Evolutionary conservation across 2,113 vertebrate species (phyloP), one percentile per base, ranked within the genome.

Genomic region (Eublepharis macularius): DNA sequence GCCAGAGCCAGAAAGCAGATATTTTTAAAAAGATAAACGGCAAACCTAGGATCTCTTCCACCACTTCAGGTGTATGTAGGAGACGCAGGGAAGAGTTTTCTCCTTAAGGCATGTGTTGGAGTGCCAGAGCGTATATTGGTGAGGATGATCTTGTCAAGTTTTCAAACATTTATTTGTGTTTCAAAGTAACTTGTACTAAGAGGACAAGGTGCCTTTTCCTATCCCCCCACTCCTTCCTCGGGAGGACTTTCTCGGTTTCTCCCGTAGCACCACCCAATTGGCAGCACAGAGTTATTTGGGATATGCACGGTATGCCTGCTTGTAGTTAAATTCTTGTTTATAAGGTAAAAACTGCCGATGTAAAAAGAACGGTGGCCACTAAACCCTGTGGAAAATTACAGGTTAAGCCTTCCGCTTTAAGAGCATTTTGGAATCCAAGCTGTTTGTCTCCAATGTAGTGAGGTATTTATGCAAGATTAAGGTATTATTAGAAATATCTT

Each of bases 401-500:
- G 41, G 39, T 39, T 45, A 65, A n/a, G 24, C 14, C 49, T 77
- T 60, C 14, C 0, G 13, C 10, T 29, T 14, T 36, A 70, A n/a
- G 17, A 34, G 3, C 32, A 6, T 41, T 82, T 87, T 47, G 51
- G 76, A 78, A 72, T 73, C 49, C 4, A 78, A 34, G 49, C 66
- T 75, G 47, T 26, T 6, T 26, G n/a, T 72, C 68, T n/a, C 17
- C 36, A 39, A 54, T 41, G 16, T 49, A n/a, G 65, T 60, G 66
- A 70, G 17, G 29, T 65, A 85, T 70, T 76, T 63, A 82, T 70
- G 68, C 21, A 8, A 88, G 83, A 60, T 70, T 39, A 60, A 16
- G 57, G 49, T 85, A 51, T 34, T 73, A 36, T n/a, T 74, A 86
- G 83, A 77, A n/a, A 17, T 57, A n/a, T 88, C 4, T 83, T 69